Evolutionary conservation across 2,888 invertebrate species (phyloP).

Genomic region (Tolmerus cingulatus): DNA sequence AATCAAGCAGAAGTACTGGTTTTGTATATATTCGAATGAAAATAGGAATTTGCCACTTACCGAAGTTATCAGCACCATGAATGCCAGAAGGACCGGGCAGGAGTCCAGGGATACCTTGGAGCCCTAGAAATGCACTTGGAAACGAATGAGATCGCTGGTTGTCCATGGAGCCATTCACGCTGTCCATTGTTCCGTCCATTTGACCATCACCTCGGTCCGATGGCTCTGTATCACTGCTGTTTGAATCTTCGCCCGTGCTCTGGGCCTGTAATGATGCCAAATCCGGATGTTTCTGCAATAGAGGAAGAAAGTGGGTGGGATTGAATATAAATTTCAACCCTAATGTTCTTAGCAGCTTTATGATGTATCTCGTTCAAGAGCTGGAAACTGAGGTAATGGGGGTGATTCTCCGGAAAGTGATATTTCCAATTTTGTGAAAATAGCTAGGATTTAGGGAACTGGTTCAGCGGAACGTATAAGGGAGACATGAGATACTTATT

Average conservation of each 20-base stretch:
- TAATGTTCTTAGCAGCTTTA: background rate
- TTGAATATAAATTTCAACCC: background rate
- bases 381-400: background rate
- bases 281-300: constrained; percentile 65
- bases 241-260: constrained; percentile 83
- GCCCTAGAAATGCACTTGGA: constrained; percentile 79
- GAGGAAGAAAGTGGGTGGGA: background rate
- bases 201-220: constrained; percentile 73
- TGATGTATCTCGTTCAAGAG: background rate
- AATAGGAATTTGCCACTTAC: constrained; percentile 66
- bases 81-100: constrained; percentile 88
- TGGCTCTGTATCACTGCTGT: constrained; percentile 82
- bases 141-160: constrained; percentile 76
- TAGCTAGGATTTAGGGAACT: background rate
- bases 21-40: background rate
- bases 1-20: constrained; percentile 16
- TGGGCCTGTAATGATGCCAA: constrained; percentile 69
- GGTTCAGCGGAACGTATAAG: background rate
- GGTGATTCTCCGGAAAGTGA: background rate
- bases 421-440: background rate
- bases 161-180: constrained; percentile 72
- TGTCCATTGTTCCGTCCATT: constrained; percentile 70
- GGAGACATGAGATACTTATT: background rate
- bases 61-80: constrained; percentile 81
- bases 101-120: constrained; percentile 81